phyloP scores from a whole-genome alignment of 2,888 invertebrate species.

The Timema cristinae region DNA sequence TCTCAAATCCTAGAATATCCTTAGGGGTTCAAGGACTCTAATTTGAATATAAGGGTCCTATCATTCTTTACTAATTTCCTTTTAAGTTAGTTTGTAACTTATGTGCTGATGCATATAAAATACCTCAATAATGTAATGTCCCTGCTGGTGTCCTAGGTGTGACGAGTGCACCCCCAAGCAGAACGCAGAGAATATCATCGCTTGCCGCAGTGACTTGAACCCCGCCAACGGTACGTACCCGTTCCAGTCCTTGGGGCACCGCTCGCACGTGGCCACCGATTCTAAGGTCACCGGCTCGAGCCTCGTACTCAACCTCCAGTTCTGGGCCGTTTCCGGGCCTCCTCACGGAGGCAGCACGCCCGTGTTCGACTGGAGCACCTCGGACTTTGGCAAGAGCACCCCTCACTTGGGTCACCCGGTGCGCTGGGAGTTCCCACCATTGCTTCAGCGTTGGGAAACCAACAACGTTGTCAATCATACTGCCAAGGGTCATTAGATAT shows the following conservation, averaged over 20 bases:
- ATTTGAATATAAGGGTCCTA: too few species aligned
- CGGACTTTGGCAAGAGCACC: constrained; percentile 52
- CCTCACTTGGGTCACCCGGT: constrained; percentile 67
- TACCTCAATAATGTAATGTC: too few species aligned
- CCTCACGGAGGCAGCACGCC: constrained; percentile 57
- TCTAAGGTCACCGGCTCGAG: constrained; percentile 56
- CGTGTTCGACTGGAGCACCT: constrained; percentile 62
- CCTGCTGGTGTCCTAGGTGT: not conserved
- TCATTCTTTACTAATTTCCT: too few species aligned
- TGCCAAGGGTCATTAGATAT: too few species aligned
- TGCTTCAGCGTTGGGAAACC: constrained; percentile 50
- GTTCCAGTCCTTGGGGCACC: constrained; percentile 62
- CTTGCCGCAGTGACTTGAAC: constrained; percentile 68
- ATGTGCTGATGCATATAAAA: too few species aligned
- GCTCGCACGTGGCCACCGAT: constrained; percentile 66
- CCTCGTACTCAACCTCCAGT: constrained; percentile 46
- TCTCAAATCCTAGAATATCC: too few species aligned
- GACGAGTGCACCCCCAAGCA: constrained; percentile 62
- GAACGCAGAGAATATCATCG: constrained; percentile 67
- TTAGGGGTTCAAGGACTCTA: too few species aligned
- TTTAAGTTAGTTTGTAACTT: too few species aligned
- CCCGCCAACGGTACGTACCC: constrained; percentile 66
- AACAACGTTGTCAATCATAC: too few species aligned
- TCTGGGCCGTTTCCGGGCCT: constrained; percentile 54
- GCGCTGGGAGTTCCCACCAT: constrained; percentile 58